Evolutionary conservation across 1,140 invertebrate species (phyloP), one percentile per base, ranked within the genome.

Genomic region (Episyrphus balteatus): DNA sequence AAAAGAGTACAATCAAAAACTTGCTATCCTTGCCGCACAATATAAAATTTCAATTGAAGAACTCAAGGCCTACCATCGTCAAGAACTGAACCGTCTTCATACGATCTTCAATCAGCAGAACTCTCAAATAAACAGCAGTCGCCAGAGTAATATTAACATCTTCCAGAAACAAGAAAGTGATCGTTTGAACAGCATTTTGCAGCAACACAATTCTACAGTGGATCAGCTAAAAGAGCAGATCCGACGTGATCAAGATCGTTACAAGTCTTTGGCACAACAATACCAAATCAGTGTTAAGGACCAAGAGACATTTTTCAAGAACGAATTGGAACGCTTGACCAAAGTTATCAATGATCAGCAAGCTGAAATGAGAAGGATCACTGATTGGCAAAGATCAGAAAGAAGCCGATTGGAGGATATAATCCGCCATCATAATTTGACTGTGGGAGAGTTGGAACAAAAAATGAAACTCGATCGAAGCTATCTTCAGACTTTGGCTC

Each of bases 271-370:
- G n/a, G 57, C 61, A 0, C 30, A 56, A 12, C 60, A 61, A 32
- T 66, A 66, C 19, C 63, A 60, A 21, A 61, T 59, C 8, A 64
- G 66, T 31, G 61, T 66, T 47, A 57, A 60, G 39, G 61, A 57
- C 30, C 58, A 62, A 40, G 61, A 64, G 1, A 58, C 66, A 21
- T 66, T 63, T 61, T 48, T 66, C 14, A 59, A 64, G 14, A 51
- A 48, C 0, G 63, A 66, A 42, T 51, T 66, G 13, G 51, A 56
- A 0, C 62, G 63, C 21, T 55, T 66, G 11, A 57, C 54, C 2
- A 59, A 54, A 18, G 45, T 62, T 1, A 63, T 66, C 17, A 63
- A 54, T 51, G 48, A 66, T 14, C 61, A 63, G 26, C 61, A 58
- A 12, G 59, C 60, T 3, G 60, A 66, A 48, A 56, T 66, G 5